Evolutionary conservation across 2,888 invertebrate genomes (phyloP).

Genomic region (Apantesis nais): DNA sequence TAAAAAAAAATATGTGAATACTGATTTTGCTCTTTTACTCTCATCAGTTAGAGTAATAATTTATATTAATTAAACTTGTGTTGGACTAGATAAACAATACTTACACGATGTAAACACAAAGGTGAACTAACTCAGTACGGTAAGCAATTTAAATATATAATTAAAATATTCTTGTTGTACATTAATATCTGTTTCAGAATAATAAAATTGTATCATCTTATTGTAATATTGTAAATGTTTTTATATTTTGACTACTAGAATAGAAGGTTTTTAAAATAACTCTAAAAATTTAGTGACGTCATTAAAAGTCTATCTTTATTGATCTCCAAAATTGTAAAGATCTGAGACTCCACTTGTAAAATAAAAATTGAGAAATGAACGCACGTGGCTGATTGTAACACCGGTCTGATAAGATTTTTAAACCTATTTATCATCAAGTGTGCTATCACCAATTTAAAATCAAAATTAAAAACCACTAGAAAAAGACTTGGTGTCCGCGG

Average conservation of each 20-base stretch:
- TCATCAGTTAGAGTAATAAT: not conserved
- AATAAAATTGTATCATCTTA: not conserved
- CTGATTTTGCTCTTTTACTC: not conserved
- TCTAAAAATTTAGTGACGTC: not conserved
- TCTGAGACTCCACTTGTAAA: not conserved
- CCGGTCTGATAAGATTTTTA: too few relatives aligned
- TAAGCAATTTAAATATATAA: constrained; percentile 16
- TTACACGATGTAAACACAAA: not conserved
- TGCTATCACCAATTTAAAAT: too few relatives aligned
- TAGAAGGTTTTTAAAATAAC: not conserved
- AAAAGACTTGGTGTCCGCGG: not conserved
- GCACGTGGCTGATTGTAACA: not conserved
- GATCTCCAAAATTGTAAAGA: not conserved
- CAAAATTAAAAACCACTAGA: not conserved
- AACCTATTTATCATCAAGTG: too few relatives aligned
- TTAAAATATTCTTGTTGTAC: constrained; percentile 15
- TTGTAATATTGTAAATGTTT: not conserved
- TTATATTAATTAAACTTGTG: not conserved
- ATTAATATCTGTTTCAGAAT: constrained; percentile 20
- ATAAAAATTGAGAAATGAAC: too few relatives aligned
- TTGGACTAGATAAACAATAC: not conserved
- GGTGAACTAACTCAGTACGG: constrained; percentile 1
- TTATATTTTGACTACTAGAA: not conserved
- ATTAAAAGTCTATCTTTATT: not conserved
- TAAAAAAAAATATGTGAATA: not conserved